phyloP scores from a whole-genome alignment of 2,888 invertebrate genomes.

The Dryomyza anilis region DNA sequence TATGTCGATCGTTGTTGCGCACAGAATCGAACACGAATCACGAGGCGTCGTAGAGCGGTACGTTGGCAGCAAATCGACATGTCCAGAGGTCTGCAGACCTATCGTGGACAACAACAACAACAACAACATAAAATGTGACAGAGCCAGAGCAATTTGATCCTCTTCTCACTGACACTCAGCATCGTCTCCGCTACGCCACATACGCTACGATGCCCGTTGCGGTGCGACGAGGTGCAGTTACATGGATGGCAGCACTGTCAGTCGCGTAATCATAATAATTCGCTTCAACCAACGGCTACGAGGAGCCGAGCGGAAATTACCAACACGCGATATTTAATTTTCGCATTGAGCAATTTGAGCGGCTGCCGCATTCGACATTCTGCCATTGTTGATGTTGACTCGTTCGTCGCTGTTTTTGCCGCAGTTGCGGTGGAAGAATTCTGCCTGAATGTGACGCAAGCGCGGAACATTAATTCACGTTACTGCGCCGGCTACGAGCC shows the following conservation, averaged over 20 bases:
- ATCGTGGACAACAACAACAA: background rate
- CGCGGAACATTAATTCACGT: conserved; percentile 24
- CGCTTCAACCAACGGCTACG: conserved; percentile 19
- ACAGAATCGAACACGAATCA: conserved; percentile 10
- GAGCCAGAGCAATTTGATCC: conserved; percentile 17
- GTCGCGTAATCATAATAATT: conserved; percentile 31
- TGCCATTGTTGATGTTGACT: conserved; percentile 8
- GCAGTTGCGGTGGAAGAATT: conserved; percentile 2
- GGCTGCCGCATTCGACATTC: conserved; percentile 19
- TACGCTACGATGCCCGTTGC: background rate
- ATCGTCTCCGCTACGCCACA: background rate
- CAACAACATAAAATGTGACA: background rate
- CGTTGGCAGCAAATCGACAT: background rate
- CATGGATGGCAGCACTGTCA: conserved; percentile 17
- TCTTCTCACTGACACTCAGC: conserved; percentile 9
- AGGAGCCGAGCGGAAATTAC: conserved; percentile 27
- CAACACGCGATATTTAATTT: conserved; percentile 31
- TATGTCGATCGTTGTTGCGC: conserved; percentile 11
- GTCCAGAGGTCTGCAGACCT: conserved; percentile 3
- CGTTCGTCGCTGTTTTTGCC: conserved; percentile 4
- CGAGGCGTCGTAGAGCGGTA: conserved; percentile 7
- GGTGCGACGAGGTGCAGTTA: background rate
- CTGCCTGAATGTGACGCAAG: background rate
- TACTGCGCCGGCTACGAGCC: too few relatives aligned
- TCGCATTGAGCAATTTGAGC: conserved; percentile 28